Evolutionary conservation across 2,888 invertebrate genomes (phyloP).

Genomic region (Chesias legatella): DNA sequence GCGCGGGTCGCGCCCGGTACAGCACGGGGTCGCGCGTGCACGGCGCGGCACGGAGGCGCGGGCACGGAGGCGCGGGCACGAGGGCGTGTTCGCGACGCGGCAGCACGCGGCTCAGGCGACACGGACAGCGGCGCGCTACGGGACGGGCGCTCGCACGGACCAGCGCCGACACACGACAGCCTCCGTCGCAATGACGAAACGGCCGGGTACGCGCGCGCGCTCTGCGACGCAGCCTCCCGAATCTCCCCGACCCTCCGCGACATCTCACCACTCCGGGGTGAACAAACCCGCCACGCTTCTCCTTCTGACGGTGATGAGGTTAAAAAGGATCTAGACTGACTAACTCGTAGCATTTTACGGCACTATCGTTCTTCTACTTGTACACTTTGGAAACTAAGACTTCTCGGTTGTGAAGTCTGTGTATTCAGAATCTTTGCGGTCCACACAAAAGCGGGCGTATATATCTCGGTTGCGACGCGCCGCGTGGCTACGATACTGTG

Average conservation of each 20-base stretch:
- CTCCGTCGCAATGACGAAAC: slow-evolving; percentile 79
- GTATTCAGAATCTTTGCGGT: slow-evolving; percentile 25
- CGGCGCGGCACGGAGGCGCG: slow-evolving; percentile 26
- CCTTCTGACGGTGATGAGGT: slow-evolving; percentile 75
- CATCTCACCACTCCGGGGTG: slow-evolving; percentile 66
- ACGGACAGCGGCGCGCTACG: slow-evolving; percentile 48
- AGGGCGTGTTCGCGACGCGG: slow-evolving; percentile 37
- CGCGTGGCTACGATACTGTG: slow-evolving; percentile 8
- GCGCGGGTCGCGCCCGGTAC: slow-evolving; percentile 31
- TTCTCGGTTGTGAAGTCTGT: slow-evolving; percentile 36
- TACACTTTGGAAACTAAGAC: slow-evolving; percentile 45
- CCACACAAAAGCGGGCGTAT: slow-evolving; percentile 14
- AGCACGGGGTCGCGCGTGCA: slow-evolving; percentile 28
- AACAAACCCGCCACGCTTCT: slow-evolving; percentile 76
- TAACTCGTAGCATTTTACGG: slow-evolving; percentile 68
- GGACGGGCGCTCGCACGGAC: slow-evolving; percentile 70
- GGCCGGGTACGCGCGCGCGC: slow-evolving; percentile 79
- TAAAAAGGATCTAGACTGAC: slow-evolving; percentile 77
- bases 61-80: slow-evolving; percentile 18
- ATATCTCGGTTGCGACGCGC: slow-evolving; percentile 4
- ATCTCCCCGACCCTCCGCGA: slow-evolving; percentile 61
- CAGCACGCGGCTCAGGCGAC: slow-evolving; percentile 45
- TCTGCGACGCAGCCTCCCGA: slow-evolving; percentile 72
- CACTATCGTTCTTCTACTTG: slow-evolving; percentile 55
- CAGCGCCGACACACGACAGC: slow-evolving; percentile 77